Conservation (phyloP, 2,797 vertebrate species). For the Kryptolebias ocellatus region DNA sequence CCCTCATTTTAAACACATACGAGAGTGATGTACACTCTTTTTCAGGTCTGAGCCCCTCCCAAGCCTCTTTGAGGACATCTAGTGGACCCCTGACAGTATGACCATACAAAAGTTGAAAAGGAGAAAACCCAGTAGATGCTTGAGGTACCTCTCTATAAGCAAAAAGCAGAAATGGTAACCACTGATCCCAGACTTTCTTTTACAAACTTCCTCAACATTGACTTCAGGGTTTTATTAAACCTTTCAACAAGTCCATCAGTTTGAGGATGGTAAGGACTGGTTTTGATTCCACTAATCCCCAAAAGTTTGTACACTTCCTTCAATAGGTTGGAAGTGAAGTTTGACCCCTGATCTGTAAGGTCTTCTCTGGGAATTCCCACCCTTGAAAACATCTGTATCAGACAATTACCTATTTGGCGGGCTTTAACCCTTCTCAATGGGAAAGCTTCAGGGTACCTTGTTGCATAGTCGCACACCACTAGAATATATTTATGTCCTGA, state of each 20-base stretch:
- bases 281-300: neutral
- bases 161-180: neutral
- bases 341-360: conserved; percentile 1
- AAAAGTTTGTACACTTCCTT: neutral
- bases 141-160: conserved; percentile 12
- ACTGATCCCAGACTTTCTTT: neutral
- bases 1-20: neutral
- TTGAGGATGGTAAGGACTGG: neutral
- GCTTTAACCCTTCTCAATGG: conserved; percentile 5
- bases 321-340: neutral
- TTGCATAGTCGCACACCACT: conserved; percentile 3
- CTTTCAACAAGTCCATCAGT: neutral
- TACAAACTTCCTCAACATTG: conserved; percentile 3
- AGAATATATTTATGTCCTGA: conserved; percentile 1
- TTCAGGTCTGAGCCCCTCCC: neutral
- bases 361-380: neutral
- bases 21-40: neutral
- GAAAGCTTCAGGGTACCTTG: conserved; percentile 8
- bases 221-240: conserved; percentile 1
- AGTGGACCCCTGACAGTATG: neutral
- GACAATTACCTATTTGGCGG: conserved; percentile 4
- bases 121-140: neutral
- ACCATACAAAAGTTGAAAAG: neutral
- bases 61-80: neutral
- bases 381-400: conserved; percentile 3